Evolutionary conservation across 1,140 invertebrate genomes (phyloP).

Genomic region (Brachionus manjavacas): DNA sequence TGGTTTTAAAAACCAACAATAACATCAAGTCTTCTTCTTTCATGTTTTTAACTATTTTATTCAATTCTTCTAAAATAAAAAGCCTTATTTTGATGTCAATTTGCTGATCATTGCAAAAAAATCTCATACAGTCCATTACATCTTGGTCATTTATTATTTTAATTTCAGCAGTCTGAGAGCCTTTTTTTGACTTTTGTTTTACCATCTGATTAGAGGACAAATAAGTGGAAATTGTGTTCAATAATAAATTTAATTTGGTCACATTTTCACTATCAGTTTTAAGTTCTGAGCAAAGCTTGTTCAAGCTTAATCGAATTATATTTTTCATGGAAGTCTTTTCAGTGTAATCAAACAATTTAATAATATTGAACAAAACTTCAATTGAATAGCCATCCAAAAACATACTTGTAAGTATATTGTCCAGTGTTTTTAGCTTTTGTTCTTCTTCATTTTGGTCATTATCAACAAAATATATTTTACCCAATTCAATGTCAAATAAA

Average conservation of each 20-base stretch:
- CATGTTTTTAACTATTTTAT: constrained; percentile 32
- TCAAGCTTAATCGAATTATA: not conserved
- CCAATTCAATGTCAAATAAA: not conserved
- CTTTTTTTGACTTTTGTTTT: not conserved
- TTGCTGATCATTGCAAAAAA: constrained; percentile 32
- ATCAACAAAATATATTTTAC: not conserved
- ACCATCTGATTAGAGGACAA: not conserved
- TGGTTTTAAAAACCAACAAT: constrained; percentile 18
- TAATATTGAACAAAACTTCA: not conserved
- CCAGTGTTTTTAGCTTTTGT: not conserved
- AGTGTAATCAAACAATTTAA: not conserved
- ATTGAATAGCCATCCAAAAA: constrained; percentile 27
- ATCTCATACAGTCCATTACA: constrained; percentile 38
- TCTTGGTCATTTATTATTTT: constrained; percentile 24
- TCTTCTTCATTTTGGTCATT: not conserved
- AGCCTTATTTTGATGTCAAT: constrained; percentile 21
- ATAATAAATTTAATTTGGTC: not conserved
- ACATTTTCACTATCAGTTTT: constrained; percentile 5
- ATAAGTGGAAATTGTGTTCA: constrained; percentile 4
- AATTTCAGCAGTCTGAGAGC: not conserved
- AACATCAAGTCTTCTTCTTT: constrained; percentile 38
- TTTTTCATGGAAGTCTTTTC: not conserved
- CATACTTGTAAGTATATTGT: not conserved
- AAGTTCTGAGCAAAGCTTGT: not conserved
- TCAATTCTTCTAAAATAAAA: constrained; percentile 33